phyloP scores from a whole-genome alignment of 1,140 invertebrate genomes.

The Diorhabda carinulata region DNA sequence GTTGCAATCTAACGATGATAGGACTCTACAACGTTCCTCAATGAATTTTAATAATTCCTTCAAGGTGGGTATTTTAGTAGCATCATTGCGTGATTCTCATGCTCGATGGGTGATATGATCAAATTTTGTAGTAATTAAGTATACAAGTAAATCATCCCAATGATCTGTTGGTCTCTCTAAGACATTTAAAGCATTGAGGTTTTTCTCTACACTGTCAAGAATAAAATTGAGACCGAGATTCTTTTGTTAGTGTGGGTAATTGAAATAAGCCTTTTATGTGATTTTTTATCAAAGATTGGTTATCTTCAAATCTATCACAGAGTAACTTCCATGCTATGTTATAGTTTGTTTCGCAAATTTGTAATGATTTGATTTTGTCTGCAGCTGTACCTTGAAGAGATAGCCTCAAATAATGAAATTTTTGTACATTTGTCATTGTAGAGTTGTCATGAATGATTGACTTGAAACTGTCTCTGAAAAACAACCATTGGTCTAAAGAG shows the following conservation, averaged over 20 bases:
- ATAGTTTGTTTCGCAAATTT: slow-evolving; percentile 38
- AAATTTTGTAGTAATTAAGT: slow-evolving; percentile 24
- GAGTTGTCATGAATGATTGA: slow-evolving; percentile 37
- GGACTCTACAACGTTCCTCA: slow-evolving; percentile 13
- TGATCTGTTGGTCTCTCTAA: slow-evolving; percentile 20
- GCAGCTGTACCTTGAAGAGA: slow-evolving; percentile 37
- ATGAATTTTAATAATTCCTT: slow-evolving; percentile 18
- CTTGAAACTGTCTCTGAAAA: slow-evolving; percentile 40
- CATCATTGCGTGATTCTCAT: slow-evolving; percentile 27
- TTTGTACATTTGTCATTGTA: slow-evolving; percentile 29
- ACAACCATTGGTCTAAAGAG: slow-evolving; percentile 36
- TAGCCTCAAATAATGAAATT: no score
- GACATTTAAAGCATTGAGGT: slow-evolving; percentile 20
- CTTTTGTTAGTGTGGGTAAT: slow-evolving; percentile 18
- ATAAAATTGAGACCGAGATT: slow-evolving; percentile 17
- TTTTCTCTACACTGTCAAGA: slow-evolving; percentile 19
- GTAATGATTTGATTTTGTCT: slow-evolving; percentile 35
- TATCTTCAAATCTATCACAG: no score
- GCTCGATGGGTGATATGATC: slow-evolving; percentile 25
- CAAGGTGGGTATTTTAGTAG: slow-evolving; percentile 10
- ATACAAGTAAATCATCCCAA: slow-evolving; percentile 27
- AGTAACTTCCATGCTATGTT: slow-evolving; percentile 36
- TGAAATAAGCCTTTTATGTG: slow-evolving; percentile 26
- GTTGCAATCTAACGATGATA: slow-evolving; percentile 6
- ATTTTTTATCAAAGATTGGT: slow-evolving; percentile 29